Evolutionary conservation across 2,797 vertebrate species (phyloP).

Genomic region (Steatocranus sp.): DNA sequence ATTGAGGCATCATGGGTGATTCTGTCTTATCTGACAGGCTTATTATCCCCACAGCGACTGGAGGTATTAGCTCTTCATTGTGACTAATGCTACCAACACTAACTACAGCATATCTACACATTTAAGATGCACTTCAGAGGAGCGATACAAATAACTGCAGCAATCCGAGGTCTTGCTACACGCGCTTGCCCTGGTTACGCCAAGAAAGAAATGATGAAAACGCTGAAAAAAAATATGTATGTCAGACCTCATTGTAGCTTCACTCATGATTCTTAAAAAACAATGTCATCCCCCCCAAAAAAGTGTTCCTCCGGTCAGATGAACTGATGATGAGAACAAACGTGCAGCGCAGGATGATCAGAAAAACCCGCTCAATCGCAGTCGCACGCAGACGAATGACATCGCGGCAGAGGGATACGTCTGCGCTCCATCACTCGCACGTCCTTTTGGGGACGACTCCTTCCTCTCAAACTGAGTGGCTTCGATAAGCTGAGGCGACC

Average conservation of each 20-base stretch:
- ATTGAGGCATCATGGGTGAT: constrained; percentile 20
- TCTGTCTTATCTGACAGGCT: background rate
- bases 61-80: constrained; percentile 32
- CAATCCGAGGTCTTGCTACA: constrained; percentile 12
- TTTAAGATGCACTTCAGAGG: constrained; percentile 36
- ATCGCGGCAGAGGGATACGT: constrained; percentile 8
- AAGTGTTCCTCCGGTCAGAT: constrained; percentile 30
- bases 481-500: background rate
- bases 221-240: constrained; percentile 24
- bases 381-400: constrained; percentile 33
- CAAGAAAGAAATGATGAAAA: constrained; percentile 26
- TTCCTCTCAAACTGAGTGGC: background rate
- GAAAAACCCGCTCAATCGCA: background rate
- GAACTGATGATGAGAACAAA: constrained; percentile 21
- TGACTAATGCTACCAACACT: constrained; percentile 11
- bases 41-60: background rate
- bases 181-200: constrained; percentile 30
- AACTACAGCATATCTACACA: constrained; percentile 24
- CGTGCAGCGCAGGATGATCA: constrained; percentile 55
- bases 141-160: constrained; percentile 38
- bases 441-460: constrained; percentile 3
- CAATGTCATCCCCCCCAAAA: background rate
- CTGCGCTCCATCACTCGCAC: constrained; percentile 26
- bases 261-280: constrained; percentile 16
- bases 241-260: constrained; percentile 51